phyloP scores from a whole-genome alignment of 2,888 invertebrate species.

The Leptura quadrifasciata region DNA sequence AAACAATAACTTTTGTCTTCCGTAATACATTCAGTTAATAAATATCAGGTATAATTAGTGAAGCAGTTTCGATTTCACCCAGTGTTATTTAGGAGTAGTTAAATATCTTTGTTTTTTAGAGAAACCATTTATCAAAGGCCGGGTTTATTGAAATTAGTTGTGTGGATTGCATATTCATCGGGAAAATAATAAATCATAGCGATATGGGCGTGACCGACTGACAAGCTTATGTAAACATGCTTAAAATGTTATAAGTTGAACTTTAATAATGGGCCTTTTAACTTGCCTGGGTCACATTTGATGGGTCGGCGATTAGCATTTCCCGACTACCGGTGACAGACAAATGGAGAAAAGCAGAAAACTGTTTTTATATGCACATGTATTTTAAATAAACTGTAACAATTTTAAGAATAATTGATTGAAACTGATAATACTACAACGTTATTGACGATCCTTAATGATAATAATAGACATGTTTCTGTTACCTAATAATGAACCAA shows the following conservation, averaged over 20 bases:
- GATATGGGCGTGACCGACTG: constrained; percentile 60
- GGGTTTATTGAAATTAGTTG: constrained; percentile 72
- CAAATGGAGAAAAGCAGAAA: background rate
- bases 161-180: constrained; percentile 72
- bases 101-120: constrained; percentile 61
- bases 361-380: background rate
- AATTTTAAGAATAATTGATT: no score
- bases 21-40: constrained; percentile 13
- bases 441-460: no score
- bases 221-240: constrained; percentile 65
- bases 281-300: constrained; percentile 41
- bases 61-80: constrained; percentile 49
- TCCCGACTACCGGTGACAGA: constrained; percentile 32
- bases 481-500: no score
- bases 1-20: background rate
- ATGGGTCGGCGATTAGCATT: constrained; percentile 28
- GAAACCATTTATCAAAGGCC: constrained; percentile 69
- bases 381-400: no score
- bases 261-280: constrained; percentile 69
- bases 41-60: constrained; percentile 47
- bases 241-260: constrained; percentile 58
- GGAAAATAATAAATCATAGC: constrained; percentile 70
- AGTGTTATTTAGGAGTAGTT: constrained; percentile 54
- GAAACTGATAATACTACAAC: no score
- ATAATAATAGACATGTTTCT: no score